phyloP scores from a whole-genome alignment of 2,888 invertebrate species.

The Latrodectus elegans region DNA sequence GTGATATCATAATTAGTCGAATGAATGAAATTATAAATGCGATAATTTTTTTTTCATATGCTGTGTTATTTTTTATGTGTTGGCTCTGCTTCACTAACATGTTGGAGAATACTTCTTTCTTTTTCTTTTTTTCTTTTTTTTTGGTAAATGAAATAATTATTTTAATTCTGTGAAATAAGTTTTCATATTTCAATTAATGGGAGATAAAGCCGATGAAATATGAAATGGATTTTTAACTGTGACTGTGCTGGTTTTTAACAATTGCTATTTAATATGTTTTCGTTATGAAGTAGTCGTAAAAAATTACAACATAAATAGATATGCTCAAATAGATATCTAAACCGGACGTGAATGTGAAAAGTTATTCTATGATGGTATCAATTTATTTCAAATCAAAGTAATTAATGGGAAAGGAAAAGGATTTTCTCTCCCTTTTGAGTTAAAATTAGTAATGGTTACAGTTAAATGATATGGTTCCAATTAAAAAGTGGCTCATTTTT shows the following conservation, averaged over 20 bases:
- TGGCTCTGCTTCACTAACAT: not conserved
- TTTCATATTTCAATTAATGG: not conserved
- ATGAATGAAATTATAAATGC: slow-evolving; percentile 13
- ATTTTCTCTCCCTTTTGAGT: too few relatives aligned
- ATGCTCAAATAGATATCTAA: too few relatives aligned
- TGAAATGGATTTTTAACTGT: not conserved
- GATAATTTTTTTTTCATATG: slow-evolving; percentile 2
- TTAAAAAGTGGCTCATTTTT: too few relatives aligned
- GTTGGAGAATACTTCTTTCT: not conserved
- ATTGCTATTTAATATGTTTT: not conserved
- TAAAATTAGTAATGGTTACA: too few relatives aligned
- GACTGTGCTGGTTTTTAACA: not conserved
- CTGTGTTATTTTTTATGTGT: not conserved
- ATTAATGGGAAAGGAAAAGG: too few relatives aligned
- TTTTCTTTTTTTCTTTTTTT: not conserved
- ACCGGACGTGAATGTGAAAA: too few relatives aligned
- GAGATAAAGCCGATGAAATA: not conserved
- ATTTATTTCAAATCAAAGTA: too few relatives aligned
- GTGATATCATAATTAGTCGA: slow-evolving; percentile 17
- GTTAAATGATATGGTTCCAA: too few relatives aligned
- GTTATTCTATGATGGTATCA: too few relatives aligned
- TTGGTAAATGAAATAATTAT: not conserved
- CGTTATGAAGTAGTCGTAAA: too few relatives aligned
- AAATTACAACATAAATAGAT: too few relatives aligned
- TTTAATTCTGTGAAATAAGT: not conserved